A percentile compares a stretch with the other conserved stretches of the same genome.
These are phyloP conservation scores for Mylabris phalerata DNA, from an alignment of 1,140 invertebrate genomes.

Conservation along the genomic window DNA sequence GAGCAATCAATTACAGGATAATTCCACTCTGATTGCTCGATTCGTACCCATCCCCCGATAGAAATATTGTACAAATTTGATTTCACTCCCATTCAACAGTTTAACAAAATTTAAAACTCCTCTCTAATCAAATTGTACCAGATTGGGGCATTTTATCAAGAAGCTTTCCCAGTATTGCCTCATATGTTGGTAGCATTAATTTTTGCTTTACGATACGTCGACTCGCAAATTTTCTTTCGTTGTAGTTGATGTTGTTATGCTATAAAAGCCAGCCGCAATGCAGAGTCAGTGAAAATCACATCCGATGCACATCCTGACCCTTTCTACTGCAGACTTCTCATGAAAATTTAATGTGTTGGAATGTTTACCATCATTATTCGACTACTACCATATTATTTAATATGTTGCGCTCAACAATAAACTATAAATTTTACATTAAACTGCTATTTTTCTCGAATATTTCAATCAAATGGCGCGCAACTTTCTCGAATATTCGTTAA, in stretches of 20 bases:
- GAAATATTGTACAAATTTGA: neutral
- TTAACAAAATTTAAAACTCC: neutral
- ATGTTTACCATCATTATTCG: slow-evolving; percentile 9
- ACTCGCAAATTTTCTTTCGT: slow-evolving; percentile 11
- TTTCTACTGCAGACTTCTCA: slow-evolving; percentile 12
- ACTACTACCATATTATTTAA: slow-evolving; percentile 4
- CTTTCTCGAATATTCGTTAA: too few relatives aligned
- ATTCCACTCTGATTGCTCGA: neutral
- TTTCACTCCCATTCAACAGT: neutral
- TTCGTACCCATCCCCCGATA: neutral
- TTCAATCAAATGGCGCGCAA: too few relatives aligned
- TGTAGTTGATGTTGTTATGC: neutral
- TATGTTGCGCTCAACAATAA: neutral
- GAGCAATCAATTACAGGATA: neutral
- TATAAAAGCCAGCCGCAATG: slow-evolving; percentile 13
- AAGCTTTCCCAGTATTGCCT: neutral
- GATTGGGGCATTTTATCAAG: too few relatives aligned
- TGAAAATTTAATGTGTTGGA: slow-evolving; percentile 11
- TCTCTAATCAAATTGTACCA: too few relatives aligned
- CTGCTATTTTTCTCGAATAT: too few relatives aligned
- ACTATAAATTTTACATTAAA: too few relatives aligned
- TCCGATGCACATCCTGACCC: slow-evolving; percentile 7
- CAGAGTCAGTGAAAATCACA: slow-evolving; percentile 10
- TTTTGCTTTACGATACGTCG: slow-evolving; percentile 7
- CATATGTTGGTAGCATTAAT: slow-evolving; percentile 2